Percentiles rank a stretch among this genome's conserved stretches.
These are phyloP conservation scores for Leuciscus idus DNA, from an alignment of 2,113 vertebrate genomes.

Conservation along the genomic window DNA sequence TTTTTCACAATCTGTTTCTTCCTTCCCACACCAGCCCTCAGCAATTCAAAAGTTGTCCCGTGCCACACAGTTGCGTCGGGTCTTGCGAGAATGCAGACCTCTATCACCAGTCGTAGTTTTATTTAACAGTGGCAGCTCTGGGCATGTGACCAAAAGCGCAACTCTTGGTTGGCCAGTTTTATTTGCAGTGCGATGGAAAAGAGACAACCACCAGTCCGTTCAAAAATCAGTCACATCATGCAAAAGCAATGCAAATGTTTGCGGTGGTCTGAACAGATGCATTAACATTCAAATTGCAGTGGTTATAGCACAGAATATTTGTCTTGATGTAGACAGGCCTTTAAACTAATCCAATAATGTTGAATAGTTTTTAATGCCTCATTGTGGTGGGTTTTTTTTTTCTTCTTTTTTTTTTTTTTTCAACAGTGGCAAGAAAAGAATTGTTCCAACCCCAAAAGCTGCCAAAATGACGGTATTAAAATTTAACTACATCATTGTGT, in stretches of 20 bases:
- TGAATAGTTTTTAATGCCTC: background rate
- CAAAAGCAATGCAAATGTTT: background rate
- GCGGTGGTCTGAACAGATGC: background rate
- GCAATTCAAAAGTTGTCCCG: no score
- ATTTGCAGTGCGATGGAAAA: background rate
- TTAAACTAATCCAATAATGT: background rate
- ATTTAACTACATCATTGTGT: background rate
- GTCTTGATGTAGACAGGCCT: no score
- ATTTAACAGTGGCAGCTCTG: background rate
- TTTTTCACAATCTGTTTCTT: no score
- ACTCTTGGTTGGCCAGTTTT: background rate
- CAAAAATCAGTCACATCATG: no score
- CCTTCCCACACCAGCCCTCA: no score
- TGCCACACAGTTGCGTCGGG: no score
- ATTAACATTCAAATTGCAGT: background rate
- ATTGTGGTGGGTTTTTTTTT: constrained; percentile 30
- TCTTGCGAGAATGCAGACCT: no score
- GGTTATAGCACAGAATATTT: background rate
- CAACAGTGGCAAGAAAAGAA: constrained; percentile 89
- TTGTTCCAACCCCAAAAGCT: constrained; percentile 85
- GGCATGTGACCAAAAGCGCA: background rate
- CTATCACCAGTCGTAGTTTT: background rate
- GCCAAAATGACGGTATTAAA: constrained; percentile 86
- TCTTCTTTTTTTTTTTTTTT: background rate
- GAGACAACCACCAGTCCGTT: no score